Base-by-base conservation (phyloP, 2,888 invertebrate genomes). In the Parthenolecanium corni region DNA sequence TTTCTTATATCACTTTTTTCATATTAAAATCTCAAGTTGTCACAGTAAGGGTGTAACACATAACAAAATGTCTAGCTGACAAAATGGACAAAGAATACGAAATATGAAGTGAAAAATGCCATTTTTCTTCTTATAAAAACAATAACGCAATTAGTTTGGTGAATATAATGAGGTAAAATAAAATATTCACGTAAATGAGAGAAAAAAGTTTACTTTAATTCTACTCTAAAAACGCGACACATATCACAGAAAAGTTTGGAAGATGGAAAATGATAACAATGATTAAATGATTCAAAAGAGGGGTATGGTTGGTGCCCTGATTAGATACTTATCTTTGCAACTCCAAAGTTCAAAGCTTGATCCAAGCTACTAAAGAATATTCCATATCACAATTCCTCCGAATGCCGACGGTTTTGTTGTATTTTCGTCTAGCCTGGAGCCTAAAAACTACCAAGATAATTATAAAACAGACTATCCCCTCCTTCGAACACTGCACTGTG, bases 241-340 rank as follows among this genome's bases (percentile, higher is more conserved):
- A 61, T 61, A 61, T 61, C 61, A 61, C 61, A 61, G 61, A 49
- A 61, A 61, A 61, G 61, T 61, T 61, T 49, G 61, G 61, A 61
- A 61, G 61, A 61, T 61, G 61, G 61, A 61, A 57, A 49, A 61
- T 51, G 40, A 54, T 51, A 44, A 56, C 44, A 42, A n/a, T 24
- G 25, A 1, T 18, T 16, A 51, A 14, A 18, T 51, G 24, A 25
- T 25, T 52, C 52, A 18, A 52, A 9, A n/a, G n/a, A 52, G 31
- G n/a, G 25, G 11, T 18, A 14, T 31, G 25, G 25, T 14, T 12
- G 36, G n/a, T n/a, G n/a, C n/a, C n/a, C n/a, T n/a, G n/a, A n/a
- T n/a, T n/a, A n/a, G n/a, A n/a, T n/a, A n/a, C n/a, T n/a, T n/a
- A n/a, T n/a, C n/a, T n/a, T n/a, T n/a, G n/a, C n/a, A n/a, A n/a